Evolutionary conservation across 2,888 invertebrate species (phyloP), one percentile per base, ranked within the genome.

Genomic region (Andrena haemorrhoa): DNA sequence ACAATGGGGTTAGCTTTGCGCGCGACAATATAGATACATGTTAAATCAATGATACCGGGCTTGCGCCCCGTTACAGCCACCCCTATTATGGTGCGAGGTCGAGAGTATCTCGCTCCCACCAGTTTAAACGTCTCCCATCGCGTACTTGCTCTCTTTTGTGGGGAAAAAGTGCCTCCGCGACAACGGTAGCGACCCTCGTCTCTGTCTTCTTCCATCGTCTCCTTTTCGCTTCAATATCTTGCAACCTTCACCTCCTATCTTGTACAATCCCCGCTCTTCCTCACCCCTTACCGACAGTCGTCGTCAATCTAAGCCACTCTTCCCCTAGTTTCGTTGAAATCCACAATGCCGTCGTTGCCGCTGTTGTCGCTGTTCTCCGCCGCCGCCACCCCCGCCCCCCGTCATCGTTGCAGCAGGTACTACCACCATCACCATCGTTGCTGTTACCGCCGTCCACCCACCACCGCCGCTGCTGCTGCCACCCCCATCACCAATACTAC

Each of bases 1-100:
- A 41, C 12, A 41, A 41, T 41, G 33, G 60, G 63, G 61, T 79
- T 69, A 68, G 72, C 79, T 86, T 83, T 84, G 76, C 66, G 83
- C 79, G 20, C 35, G 63, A 84, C 86, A 79, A 75, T 80, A 76
- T 81, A 83, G 77, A 84, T 80, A 84, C 86, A 89, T 86, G 91
- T 91, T 93, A 92, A 93, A 93, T 93, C 93, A 93, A 93, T 93
- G 93, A 93, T 93, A 90, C 89, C 88, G 93, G 82, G 92, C 91
- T 90, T 93, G 93, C 93, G 93, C 93, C 86, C 83, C 87, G 85
- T 83, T 85, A 85, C 83, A 56, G 66, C 10, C 61, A 83, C 83
- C 87, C 88, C 88, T 88, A 86, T 75, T 89, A 89, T 88, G 86
- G 72, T 88, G 92, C 16, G 92, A 94, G 29, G 31, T 58, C 71